These are phyloP conservation scores for Cryptoleucopteryx plumbea DNA, from an alignment of 2,113 vertebrate species.

Conservation along the genomic window DNA sequence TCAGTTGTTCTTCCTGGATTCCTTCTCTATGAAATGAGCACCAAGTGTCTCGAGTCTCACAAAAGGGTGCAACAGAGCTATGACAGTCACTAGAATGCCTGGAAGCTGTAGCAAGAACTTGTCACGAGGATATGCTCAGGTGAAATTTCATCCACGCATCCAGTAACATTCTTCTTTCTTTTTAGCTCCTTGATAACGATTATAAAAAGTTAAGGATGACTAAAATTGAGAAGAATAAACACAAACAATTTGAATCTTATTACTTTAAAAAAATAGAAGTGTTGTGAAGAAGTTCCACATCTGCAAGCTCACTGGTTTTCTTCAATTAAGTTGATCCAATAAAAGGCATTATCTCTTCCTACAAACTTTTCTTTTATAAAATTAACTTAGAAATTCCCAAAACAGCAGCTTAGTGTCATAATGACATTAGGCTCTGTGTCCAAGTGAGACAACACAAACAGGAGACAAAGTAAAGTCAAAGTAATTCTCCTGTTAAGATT, in stretches of 20 bases:
- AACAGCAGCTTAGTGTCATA: not conserved
- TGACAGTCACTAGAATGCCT: not conserved
- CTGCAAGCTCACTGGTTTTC: not conserved
- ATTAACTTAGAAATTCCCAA: not conserved
- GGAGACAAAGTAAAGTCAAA: not conserved
- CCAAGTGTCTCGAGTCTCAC: not conserved
- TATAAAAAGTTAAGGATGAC: not conserved
- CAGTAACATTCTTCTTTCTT: not conserved
- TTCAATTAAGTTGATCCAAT: not conserved
- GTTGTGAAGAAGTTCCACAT: not conserved
- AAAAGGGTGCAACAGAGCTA: not conserved
- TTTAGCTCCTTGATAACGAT: not conserved
- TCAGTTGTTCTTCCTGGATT: not conserved
- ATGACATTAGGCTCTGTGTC: not conserved
- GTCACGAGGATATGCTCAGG: accelerated
- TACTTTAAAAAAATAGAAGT: not conserved
- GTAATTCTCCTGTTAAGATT: not conserved
- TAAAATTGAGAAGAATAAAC: not conserved
- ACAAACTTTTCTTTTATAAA: not conserved
- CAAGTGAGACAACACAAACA: not conserved
- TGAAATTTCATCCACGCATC: not conserved
- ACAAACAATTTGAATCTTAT: not conserved
- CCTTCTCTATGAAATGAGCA: not conserved
- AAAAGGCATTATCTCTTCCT: not conserved
- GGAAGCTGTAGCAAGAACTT: not conserved